Conservation (phyloP, 1,140 invertebrate genomes). For the Calliopsis andreniformis region DNA sequence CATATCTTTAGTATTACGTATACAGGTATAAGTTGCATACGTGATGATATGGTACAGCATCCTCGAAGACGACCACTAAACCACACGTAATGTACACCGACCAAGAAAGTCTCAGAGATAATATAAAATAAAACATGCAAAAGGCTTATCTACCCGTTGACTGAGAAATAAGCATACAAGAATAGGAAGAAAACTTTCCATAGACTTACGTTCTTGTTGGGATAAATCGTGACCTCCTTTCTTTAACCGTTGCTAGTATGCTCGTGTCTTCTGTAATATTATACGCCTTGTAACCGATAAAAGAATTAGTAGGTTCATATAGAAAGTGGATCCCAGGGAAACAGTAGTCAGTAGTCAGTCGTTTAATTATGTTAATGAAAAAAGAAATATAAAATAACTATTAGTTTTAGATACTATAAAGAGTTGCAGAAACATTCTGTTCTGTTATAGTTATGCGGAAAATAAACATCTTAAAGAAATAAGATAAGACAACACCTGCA, state of each 20-base stretch:
- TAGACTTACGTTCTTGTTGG: not conserved
- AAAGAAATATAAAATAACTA: too few relatives aligned
- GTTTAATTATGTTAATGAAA: too few relatives aligned
- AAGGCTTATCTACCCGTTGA: not conserved
- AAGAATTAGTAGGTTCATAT: not conserved
- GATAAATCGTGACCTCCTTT: not conserved
- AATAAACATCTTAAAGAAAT: too few relatives aligned
- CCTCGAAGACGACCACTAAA: not conserved
- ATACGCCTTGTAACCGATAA: not conserved
- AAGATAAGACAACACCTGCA: too few relatives aligned
- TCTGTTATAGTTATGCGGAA: too few relatives aligned
- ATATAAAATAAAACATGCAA: conserved; percentile 3
- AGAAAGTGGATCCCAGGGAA: not conserved
- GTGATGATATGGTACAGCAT: conserved; percentile 9
- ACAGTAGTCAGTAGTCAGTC: not conserved
- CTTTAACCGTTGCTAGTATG: not conserved
- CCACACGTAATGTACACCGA: conserved; percentile 10
- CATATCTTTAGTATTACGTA: too few relatives aligned
- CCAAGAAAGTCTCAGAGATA: not conserved
- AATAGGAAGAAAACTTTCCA: conserved; percentile 6
- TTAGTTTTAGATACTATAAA: too few relatives aligned
- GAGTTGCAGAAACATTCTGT: too few relatives aligned
- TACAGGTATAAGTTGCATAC: too few relatives aligned
- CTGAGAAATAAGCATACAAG: too few relatives aligned
- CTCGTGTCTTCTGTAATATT: not conserved